Evolutionary conservation across 2,113 vertebrate genomes (phyloP), one percentile per base, ranked within the genome.

Genomic region (Antennarius striatus): DNA sequence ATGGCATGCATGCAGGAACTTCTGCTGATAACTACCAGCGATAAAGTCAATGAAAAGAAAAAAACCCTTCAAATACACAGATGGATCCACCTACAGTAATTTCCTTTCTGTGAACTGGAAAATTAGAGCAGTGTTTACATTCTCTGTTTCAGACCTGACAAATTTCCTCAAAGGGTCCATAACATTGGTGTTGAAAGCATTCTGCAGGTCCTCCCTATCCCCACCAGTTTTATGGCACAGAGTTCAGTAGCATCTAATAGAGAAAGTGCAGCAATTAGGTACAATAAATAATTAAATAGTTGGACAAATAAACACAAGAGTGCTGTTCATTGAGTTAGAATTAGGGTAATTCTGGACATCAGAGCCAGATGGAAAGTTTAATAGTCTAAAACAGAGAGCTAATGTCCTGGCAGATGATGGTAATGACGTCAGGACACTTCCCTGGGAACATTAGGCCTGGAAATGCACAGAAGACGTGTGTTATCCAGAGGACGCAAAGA

Each of bases 191-290:
- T 86, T 84, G 32, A 90, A 90, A 0, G 65, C 29, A n/a, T 69
- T 73, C 51, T 90, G 86, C 89, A 91, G 92, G 3, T 88, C 85
- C 66, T 93, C 88, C 1, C 78, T 62, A 0, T 84, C 13, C 86
- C 82, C 68, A 86, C 71, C 75, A 90, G 30, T 82, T 91, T 91
- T 36, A 93, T 88, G 83, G 90, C 92, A 67, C n/a, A 73, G 66
- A 85, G 74, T 77, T 90, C 83, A n/a, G n/a, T n/a, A n/a, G n/a
- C n/a, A 60, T 59, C 28, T 63, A 53, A 75, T 45, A 72, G 28
- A 62, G 59, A 68, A 5, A 66, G 46, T 68, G 11, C n/a, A 68
- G 64, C 56, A 45, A 32, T 0, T 22, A 22, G 7, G 45, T 4
- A 59, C 45, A 63, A 54, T 45, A 52, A 40, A 60, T n/a, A 60